Evolutionary conservation across 2,113 vertebrate genomes (phyloP).

Genomic region (Pao palembangensis): DNA sequence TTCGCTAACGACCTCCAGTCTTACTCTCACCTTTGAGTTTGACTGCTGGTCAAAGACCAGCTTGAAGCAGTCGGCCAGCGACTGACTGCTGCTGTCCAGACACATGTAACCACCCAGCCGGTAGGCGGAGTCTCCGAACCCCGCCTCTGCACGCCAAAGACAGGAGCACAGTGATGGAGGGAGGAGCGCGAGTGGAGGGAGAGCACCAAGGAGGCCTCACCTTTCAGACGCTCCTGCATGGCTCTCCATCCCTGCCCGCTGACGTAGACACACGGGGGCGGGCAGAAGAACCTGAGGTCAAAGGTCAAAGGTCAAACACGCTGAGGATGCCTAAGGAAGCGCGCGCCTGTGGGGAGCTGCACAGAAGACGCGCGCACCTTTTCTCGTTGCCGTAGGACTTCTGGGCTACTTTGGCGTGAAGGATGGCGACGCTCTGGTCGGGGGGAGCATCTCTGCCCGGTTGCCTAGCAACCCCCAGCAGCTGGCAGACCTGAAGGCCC

Average conservation of each 20-base stretch:
- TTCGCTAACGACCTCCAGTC: no score
- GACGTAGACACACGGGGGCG: constrained; percentile 92
- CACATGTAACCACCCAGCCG: constrained; percentile 87
- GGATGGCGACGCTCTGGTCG: constrained; percentile 83
- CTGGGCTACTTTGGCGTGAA: constrained; percentile 93
- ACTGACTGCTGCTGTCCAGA: constrained; percentile 82
- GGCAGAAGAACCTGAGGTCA: constrained; percentile 90
- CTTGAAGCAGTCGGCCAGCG: constrained; percentile 82
- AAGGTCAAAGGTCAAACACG: not conserved
- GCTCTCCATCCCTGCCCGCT: constrained; percentile 85
- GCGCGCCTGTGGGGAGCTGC: not conserved
- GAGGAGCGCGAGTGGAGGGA: no score
- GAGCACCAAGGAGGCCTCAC: no score
- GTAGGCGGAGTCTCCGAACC: constrained; percentile 69
- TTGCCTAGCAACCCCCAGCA: constrained; percentile 60
- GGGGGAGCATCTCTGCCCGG: constrained; percentile 68
- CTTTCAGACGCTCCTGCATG: constrained; percentile 82
- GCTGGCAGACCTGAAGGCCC: constrained; percentile 37
- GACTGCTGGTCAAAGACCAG: constrained; percentile 86
- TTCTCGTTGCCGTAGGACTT: constrained; percentile 96
- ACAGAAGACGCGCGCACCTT: constrained; percentile 66
- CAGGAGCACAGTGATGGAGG: not conserved
- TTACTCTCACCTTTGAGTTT: constrained; percentile 75
- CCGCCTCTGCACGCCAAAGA: constrained; percentile 60
- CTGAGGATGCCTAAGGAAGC: not conserved